Evolutionary conservation across 1,140 invertebrate genomes (phyloP).

Genomic region (Leucophenga varia): DNA sequence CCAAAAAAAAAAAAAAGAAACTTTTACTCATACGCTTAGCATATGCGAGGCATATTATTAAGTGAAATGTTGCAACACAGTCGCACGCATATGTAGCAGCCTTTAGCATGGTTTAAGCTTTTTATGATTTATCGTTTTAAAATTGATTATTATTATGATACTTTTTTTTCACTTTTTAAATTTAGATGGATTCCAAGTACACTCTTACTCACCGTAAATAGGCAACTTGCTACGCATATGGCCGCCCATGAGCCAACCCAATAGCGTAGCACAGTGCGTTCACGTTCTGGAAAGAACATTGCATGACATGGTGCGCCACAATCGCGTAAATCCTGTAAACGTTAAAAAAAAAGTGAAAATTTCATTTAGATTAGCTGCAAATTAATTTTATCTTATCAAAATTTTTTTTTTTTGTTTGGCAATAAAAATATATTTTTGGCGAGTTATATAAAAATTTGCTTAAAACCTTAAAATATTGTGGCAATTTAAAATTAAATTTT

Average conservation of each 20-base stretch:
- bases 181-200: not conserved
- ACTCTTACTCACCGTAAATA: slow-evolving; percentile 70
- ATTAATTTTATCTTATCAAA: too few species aligned
- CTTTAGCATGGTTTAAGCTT: not conserved
- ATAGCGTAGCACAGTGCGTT: slow-evolving; percentile 78
- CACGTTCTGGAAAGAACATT: slow-evolving; percentile 86
- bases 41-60: not conserved
- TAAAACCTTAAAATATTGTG: too few species aligned
- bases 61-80: not conserved
- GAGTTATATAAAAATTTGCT: too few species aligned
- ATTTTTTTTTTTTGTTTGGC: too few species aligned
- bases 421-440: too few species aligned
- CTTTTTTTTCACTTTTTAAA: too few species aligned
- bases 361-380: too few species aligned
- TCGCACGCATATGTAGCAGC: too few species aligned
- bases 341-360: too few species aligned
- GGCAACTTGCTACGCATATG: slow-evolving; percentile 85
- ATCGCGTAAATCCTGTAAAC: slow-evolving; percentile 60
- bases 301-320: slow-evolving; percentile 92
- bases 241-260: slow-evolving; percentile 96
- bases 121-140: slow-evolving; percentile 36
- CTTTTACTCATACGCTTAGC: too few species aligned
- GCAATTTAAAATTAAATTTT: too few species aligned
- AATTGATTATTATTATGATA: slow-evolving; percentile 29
- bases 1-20: too few species aligned